Evolutionary conservation across 2,113 vertebrate genomes (phyloP).

Genomic region (Caracal caracal): DNA sequence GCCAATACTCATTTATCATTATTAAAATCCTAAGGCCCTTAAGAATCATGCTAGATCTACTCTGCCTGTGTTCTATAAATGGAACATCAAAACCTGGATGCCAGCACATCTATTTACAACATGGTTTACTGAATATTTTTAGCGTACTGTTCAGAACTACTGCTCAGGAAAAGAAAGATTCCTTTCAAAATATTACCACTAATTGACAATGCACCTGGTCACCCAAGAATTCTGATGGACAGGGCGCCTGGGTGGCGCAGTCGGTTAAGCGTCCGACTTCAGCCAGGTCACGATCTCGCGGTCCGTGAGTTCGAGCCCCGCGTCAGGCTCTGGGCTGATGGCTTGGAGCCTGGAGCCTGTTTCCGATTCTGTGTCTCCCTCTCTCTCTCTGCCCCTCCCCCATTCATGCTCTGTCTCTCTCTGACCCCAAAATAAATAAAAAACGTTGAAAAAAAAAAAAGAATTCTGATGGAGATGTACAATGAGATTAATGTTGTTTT

Average conservation of each 20-base stretch:
- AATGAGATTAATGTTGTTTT: background rate
- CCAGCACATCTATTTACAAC: background rate
- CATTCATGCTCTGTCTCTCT: too few species aligned
- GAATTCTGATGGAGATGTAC: background rate
- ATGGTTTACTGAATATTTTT: background rate
- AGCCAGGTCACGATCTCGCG: too few species aligned
- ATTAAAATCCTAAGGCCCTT: background rate
- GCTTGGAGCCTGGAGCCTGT: too few species aligned
- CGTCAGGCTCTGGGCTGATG: too few species aligned
- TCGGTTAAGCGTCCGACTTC: too few species aligned
- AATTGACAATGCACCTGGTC: background rate
- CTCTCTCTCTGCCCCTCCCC: too few species aligned
- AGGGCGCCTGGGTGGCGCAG: too few species aligned
- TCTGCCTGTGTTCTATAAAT: background rate
- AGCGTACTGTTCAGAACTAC: background rate
- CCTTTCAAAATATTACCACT: background rate
- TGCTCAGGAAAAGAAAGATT: background rate
- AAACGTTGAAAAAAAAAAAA: too few species aligned
- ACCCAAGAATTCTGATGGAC: background rate
- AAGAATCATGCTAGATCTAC: background rate
- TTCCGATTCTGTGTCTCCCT: too few species aligned
- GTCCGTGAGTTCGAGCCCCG: too few species aligned
- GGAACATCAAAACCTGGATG: background rate
- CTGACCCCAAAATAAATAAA: too few species aligned
- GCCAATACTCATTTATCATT: background rate